Conservation (phyloP, 2,113 vertebrate genomes). For the Cathartes aura region DNA sequence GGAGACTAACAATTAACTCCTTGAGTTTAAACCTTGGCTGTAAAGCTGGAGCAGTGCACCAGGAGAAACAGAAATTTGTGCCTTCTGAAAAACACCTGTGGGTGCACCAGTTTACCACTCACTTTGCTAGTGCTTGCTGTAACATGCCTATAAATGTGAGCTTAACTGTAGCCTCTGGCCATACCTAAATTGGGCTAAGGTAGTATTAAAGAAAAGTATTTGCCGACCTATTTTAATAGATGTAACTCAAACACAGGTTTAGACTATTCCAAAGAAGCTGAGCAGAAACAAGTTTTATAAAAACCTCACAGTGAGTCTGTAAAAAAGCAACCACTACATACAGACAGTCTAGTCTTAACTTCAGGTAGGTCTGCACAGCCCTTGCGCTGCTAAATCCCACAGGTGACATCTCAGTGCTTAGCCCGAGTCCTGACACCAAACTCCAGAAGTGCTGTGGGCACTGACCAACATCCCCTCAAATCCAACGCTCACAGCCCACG, state of each 20-base stretch:
- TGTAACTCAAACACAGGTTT: neutral
- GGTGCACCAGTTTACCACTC: neutral
- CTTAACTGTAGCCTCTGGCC: neutral
- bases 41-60: neutral
- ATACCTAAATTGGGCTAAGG: neutral
- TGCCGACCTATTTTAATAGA: neutral
- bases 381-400: neutral
- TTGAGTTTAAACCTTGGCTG: neutral
- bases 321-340: neutral
- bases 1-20: neutral
- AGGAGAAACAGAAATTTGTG: neutral
- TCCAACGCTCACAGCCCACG: rapidly evolving
- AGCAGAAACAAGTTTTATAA: neutral
- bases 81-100: neutral
- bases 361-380: neutral
- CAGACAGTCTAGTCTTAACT: neutral
- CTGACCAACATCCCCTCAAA: neutral
- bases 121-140: neutral
- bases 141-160: neutral
- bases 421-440: neutral
- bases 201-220: neutral
- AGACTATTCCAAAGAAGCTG: neutral
- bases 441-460: neutral
- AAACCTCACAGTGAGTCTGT: neutral
- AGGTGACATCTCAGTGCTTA: neutral